Evolutionary conservation across 2,797 vertebrate species (phyloP).

Genomic region (Sebastes nivosus): DNA sequence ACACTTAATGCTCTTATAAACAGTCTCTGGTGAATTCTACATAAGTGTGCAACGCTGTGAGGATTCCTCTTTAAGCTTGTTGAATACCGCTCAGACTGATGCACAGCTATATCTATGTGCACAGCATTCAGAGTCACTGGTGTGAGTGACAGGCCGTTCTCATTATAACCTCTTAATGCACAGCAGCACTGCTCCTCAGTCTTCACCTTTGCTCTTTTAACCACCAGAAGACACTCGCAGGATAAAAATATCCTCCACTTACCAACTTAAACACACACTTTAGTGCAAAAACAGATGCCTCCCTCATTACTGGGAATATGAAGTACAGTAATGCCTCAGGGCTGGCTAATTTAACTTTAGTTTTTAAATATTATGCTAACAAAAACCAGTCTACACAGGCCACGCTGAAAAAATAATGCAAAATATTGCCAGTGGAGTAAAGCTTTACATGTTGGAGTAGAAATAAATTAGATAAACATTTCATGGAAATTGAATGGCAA

Average conservation of each 20-base stretch:
- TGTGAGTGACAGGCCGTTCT: not conserved
- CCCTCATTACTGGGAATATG: not conserved
- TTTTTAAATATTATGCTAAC: not conserved
- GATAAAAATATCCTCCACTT: not conserved
- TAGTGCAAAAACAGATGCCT: not conserved
- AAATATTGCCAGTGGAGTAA: not conserved
- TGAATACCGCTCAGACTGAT: not conserved
- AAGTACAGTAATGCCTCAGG: not conserved
- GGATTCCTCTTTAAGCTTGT: not conserved
- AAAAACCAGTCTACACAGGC: not conserved
- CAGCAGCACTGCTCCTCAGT: not conserved
- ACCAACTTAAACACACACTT: not conserved
- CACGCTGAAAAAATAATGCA: not conserved
- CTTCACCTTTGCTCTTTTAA: not conserved
- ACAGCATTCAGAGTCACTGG: not conserved
- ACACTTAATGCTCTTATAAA: conserved; percentile 33
- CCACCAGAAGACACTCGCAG: not conserved
- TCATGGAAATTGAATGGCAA: not conserved
- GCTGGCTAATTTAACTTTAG: not conserved
- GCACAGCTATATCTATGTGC: not conserved
- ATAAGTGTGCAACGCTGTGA: not conserved
- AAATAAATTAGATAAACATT: not conserved
- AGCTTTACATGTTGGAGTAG: not conserved
- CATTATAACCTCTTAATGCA: not conserved
- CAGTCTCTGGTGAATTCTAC: not conserved